Percentiles rank a stretch among this genome's conserved stretches.
phyloP scores from a whole-genome alignment of 2,888 invertebrate species.

The Erpobdella octoculata region DNA sequence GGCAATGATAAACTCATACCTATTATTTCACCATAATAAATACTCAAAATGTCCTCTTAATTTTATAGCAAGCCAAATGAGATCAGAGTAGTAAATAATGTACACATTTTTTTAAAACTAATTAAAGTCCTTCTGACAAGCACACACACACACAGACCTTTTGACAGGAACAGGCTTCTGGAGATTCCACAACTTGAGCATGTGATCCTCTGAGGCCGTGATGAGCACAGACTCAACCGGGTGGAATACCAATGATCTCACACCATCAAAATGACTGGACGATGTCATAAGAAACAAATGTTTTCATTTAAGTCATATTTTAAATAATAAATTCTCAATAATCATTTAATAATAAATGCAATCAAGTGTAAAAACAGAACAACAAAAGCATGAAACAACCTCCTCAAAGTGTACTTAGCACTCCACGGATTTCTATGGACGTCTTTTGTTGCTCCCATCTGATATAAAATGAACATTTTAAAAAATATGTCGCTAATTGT shows the following conservation, averaged over 20 bases:
- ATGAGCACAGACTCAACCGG: slow-evolving; percentile 90
- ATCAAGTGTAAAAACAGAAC: neutral
- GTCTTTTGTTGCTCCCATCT: slow-evolving; percentile 64
- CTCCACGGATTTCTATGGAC: slow-evolving; percentile 53
- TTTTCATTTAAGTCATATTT: neutral
- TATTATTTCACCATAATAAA: too few relatives aligned
- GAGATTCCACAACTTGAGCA: slow-evolving; percentile 96
- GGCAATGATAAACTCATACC: too few relatives aligned
- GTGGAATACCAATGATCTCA: slow-evolving; percentile 54
- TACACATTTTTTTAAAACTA: neutral
- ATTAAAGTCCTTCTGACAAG: neutral
- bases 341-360: neutral
- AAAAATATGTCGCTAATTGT: too few relatives aligned
- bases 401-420: slow-evolving; percentile 76
- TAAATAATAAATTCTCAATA: neutral
- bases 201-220: slow-evolving; percentile 97
- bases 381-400: slow-evolving; percentile 37
- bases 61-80: neutral
- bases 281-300: neutral
- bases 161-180: slow-evolving; percentile 95
- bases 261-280: slow-evolving; percentile 55
- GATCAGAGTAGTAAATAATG: neutral
- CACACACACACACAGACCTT: slow-evolving; percentile 60
- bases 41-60: too few relatives aligned
- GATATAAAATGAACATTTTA: slow-evolving; percentile 35